Evolutionary conservation across 92 coral and sea anemone genomes (phyloP), one percentile per base, ranked within the genome.

Genomic region (Bergia sp.): DNA sequence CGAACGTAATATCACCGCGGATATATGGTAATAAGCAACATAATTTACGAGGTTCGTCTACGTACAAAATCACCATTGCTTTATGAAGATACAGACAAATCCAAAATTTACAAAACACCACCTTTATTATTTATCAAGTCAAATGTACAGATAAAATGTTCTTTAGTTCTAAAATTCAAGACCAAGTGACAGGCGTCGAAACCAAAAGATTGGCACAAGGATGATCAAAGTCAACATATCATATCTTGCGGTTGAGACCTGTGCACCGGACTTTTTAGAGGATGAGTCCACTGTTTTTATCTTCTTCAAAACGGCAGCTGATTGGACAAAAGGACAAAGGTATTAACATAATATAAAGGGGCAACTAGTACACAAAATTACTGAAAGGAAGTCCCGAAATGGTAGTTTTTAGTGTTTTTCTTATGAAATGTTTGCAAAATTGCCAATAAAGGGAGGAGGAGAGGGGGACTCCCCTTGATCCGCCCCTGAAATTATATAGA

Each of bases 261-360:
- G 82, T 23, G 82, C 66, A 21, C 64, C 37, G 37, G 82, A 79
- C 42, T 45, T 79, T 45, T 36, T 11, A 15, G 58, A 1, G 5
- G 80, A 43, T 3, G 82, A 18, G 11, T 21, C 41, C 39, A 44
- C 11, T n/a, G 18, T 8, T 29, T 79, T 79, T 79, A 79, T 79
- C 82, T 79, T 49, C 58, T 79, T n/a, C 65, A 79, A 1, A 45
- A 79, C 12, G 39, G 82, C 82, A 21, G 82, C 82, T 79, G 41
- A 1, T 45, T 79, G 82, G 39, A 37, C 47, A 79, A 79, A 45
- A 79, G 15, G 12, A 20, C 41, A 40, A 21, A 47, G 5, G 41
- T 45, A 8, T n/a, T 21, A 61, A 61, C 58, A 10, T 53, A 53
- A 12, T 53, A 0, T 29, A 29, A 29, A 29, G 29, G 29, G 29